Percentiles rank a stretch among this genome's conserved stretches.
Conservation (phyloP, 1,140 invertebrate species). For the Drosophila jambulina region DNA sequence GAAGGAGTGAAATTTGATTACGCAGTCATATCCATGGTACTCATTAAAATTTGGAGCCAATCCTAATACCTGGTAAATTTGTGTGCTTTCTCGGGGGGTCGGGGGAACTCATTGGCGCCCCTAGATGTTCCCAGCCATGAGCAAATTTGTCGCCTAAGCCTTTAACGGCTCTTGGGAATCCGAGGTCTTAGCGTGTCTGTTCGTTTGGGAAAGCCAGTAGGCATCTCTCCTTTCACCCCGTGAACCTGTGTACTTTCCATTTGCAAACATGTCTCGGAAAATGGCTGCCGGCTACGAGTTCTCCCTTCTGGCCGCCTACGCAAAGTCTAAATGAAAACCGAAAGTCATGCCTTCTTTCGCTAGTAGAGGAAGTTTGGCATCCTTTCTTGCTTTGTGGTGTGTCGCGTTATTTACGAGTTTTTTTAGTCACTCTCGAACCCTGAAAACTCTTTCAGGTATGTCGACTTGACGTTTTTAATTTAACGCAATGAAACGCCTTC, state of each 20-base stretch:
- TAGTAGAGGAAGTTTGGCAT: neutral
- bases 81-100: neutral
- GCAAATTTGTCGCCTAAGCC: constrained; percentile 47
- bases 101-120: constrained; percentile 2
- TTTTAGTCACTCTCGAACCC: neutral
- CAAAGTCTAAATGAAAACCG: constrained; percentile 47
- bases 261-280: constrained; percentile 52
- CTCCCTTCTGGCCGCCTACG: constrained; percentile 22
- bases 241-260: constrained; percentile 6
- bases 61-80: constrained; percentile 15
- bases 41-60: constrained; percentile 16
- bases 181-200: constrained; percentile 44
- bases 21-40: constrained; percentile 7
- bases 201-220: constrained; percentile 9
- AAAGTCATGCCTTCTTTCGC: constrained; percentile 45
- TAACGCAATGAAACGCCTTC: constrained; percentile 1
- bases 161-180: constrained; percentile 22
- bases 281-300: constrained; percentile 54
- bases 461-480: constrained; percentile 13
- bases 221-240: neutral
- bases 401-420: constrained; percentile 11
- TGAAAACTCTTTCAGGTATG: constrained; percentile 8
- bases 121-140: neutral
- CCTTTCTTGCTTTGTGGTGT: constrained; percentile 1
- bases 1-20: constrained; percentile 18